Evolutionary conservation across 2,797 vertebrate species (phyloP).

Genomic region (Labeo calbasu): DNA sequence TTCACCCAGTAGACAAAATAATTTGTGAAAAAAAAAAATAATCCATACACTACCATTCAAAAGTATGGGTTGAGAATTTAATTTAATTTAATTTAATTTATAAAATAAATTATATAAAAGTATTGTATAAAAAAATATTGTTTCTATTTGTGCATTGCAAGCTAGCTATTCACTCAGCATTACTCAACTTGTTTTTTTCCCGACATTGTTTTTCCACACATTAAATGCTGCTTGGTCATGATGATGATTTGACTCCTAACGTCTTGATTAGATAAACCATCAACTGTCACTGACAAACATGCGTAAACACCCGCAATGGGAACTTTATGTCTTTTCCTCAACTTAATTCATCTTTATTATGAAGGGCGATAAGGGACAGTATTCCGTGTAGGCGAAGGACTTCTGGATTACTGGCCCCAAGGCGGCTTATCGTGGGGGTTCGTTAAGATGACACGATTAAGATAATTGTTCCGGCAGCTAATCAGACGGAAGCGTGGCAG

Average conservation of each 20-base stretch:
- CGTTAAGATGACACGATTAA: constrained; percentile 81
- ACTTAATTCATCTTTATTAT: constrained; percentile 57
- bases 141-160: not conserved
- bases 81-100: too few relatives aligned
- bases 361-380: constrained; percentile 61
- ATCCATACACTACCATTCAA: too few relatives aligned
- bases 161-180: not conserved
- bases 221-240: not conserved
- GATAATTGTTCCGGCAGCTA: constrained; percentile 82
- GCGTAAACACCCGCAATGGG: constrained; percentile 29
- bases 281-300: constrained; percentile 31
- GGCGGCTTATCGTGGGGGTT: constrained; percentile 74
- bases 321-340: constrained; percentile 25
- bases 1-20: too few relatives aligned
- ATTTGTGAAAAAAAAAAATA: too few relatives aligned
- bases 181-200: constrained; percentile 14
- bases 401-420: constrained; percentile 59
- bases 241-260: constrained; percentile 9
- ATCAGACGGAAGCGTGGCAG: constrained; percentile 71
- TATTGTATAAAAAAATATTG: not conserved
- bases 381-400: constrained; percentile 64
- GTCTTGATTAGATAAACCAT: constrained; percentile 21
- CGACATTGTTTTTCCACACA: constrained; percentile 24
- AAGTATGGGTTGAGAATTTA: too few relatives aligned
- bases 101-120: not conserved